Evolutionary conservation across 2,797 vertebrate species (phyloP).

Genomic region (Poecilia wingei): DNA sequence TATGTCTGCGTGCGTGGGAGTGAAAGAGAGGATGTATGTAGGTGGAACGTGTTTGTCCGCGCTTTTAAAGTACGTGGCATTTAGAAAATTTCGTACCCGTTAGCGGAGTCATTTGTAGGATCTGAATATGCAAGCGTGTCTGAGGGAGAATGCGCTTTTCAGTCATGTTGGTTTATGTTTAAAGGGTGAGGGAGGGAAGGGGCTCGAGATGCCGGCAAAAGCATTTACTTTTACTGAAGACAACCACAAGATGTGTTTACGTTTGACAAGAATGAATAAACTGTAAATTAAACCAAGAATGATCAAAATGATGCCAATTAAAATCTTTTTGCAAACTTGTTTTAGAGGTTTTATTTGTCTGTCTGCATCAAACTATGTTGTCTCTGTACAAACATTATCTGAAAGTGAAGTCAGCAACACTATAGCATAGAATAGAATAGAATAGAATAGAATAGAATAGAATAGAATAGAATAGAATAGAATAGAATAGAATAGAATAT

Average conservation of each 20-base stretch:
- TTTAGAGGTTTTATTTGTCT: slow-evolving; percentile 30
- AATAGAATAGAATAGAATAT: no score
- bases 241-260: slow-evolving; percentile 73
- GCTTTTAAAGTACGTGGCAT: slow-evolving; percentile 79
- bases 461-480: no score
- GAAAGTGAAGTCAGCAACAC: neutral
- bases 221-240: slow-evolving; percentile 74
- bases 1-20: neutral
- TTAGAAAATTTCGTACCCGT: slow-evolving; percentile 78
- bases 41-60: slow-evolving; percentile 75
- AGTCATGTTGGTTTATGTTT: slow-evolving; percentile 70
- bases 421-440: neutral
- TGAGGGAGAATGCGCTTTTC: slow-evolving; percentile 69
- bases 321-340: slow-evolving; percentile 75
- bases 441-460: no score
- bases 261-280: slow-evolving; percentile 67
- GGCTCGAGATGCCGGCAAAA: slow-evolving; percentile 45
- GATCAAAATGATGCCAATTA: slow-evolving; percentile 80
- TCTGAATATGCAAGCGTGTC: slow-evolving; percentile 81
- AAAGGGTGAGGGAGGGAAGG: slow-evolving; percentile 14
- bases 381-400: slow-evolving; percentile 12
- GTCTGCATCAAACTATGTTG: neutral
- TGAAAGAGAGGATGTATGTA: slow-evolving; percentile 47
- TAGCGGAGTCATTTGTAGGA: slow-evolving; percentile 80
- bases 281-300: slow-evolving; percentile 80